phyloP scores from a whole-genome alignment of 2,113 vertebrate genomes.

The Epinephelus lanceolatus region DNA sequence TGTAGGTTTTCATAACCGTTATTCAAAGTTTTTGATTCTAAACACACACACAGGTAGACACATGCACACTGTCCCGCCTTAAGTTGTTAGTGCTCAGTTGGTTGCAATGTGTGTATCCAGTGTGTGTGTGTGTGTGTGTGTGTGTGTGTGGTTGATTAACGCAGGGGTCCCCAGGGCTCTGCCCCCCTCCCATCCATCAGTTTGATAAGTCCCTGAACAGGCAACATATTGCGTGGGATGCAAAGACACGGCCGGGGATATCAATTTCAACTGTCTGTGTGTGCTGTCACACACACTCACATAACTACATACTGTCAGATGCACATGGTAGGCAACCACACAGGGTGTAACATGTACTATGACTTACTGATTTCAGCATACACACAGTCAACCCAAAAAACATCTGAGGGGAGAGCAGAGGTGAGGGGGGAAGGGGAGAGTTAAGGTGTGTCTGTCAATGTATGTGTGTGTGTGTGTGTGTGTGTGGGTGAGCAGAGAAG shows the following conservation, averaged over 20 bases:
- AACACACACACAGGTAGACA: background rate
- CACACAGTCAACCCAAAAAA: constrained; percentile 5
- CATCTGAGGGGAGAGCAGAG: constrained; percentile 4
- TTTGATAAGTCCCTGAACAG: constrained; percentile 93
- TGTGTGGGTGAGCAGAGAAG: background rate
- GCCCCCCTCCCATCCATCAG: constrained; percentile 92
- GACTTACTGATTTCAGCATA: constrained; percentile 10
- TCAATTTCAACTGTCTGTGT: constrained; percentile 88
- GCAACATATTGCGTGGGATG: constrained; percentile 94
- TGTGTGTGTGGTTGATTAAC: constrained; percentile 89
- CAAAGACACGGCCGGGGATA: constrained; percentile 88
- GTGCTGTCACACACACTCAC: constrained; percentile 81
- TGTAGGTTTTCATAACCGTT: background rate
- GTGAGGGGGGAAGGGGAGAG: constrained; percentile 9
- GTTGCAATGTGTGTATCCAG: constrained; percentile 70
- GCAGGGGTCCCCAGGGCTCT: constrained; percentile 87
- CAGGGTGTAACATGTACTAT: constrained; percentile 9
- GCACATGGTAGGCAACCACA: constrained; percentile 1
- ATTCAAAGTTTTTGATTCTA: background rate
- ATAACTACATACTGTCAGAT: constrained; percentile 35
- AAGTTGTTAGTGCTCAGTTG: constrained; percentile 86
- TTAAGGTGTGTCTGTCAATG: background rate
- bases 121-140: constrained; percentile 61
- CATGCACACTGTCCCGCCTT: constrained; percentile 49
- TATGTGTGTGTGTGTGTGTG: background rate